phyloP scores from a whole-genome alignment of 2,888 invertebrate species.

The Drosophila putrida region DNA sequence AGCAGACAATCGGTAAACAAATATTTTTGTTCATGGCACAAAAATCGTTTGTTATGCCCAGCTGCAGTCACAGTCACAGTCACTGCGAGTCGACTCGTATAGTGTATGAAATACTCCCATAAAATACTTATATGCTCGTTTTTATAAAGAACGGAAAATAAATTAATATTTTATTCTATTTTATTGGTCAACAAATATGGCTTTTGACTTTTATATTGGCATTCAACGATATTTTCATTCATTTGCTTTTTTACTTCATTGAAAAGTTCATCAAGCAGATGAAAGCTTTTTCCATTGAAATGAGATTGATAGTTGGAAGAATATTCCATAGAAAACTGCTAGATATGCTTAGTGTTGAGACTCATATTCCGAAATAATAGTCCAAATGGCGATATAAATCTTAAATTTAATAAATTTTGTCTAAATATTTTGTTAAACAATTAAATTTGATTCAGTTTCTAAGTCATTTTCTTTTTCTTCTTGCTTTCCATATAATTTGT shows the following conservation, averaged over 20 bases:
- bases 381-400: background rate
- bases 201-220: slow-evolving; percentile 58
- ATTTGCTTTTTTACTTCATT: slow-evolving; percentile 30
- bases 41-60: slow-evolving; percentile 52
- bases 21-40: slow-evolving; percentile 37
- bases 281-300: background rate
- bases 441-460: slow-evolving; percentile 1
- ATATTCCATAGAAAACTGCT: background rate
- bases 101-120: background rate
- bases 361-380: too few relatives aligned
- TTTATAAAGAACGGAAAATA: slow-evolving; percentile 30
- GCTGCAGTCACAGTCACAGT: slow-evolving; percentile 18
- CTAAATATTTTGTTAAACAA: background rate
- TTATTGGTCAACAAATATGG: slow-evolving; percentile 58
- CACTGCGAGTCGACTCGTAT: slow-evolving; percentile 7
- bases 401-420: background rate
- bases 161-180: slow-evolving; percentile 55
- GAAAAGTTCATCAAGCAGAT: slow-evolving; percentile 4
- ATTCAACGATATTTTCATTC: slow-evolving; percentile 37
- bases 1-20: slow-evolving; percentile 36
- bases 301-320: background rate
- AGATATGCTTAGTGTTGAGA: too few relatives aligned
- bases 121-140: slow-evolving; percentile 24
- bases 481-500: slow-evolving; percentile 12
- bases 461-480: background rate